These are phyloP conservation scores for Gastracanthus pulcherrimus DNA, from an alignment of 2,888 invertebrate species.

Conservation along the genomic window DNA sequence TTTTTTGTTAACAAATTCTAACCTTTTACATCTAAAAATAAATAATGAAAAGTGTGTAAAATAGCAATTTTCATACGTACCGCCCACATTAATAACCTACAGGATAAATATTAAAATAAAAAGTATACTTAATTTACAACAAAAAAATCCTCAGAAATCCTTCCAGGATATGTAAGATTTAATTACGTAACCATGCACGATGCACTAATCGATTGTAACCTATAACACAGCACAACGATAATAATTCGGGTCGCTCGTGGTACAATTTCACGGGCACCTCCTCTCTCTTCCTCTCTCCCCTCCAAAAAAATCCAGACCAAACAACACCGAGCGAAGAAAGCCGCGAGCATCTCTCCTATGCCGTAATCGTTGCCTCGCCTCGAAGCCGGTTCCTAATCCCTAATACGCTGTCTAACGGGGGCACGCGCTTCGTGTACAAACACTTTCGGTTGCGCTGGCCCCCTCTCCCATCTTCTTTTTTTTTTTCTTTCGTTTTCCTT, in stretches of 20 bases:
- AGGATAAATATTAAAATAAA: too few relatives aligned
- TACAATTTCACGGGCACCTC: neutral
- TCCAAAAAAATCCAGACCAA: neutral
- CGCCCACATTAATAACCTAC: too few relatives aligned
- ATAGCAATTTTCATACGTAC: too few relatives aligned
- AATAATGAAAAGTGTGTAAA: too few relatives aligned
- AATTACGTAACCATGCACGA: neutral
- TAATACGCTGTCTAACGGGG: constrained; percentile 54
- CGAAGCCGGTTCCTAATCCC: constrained; percentile 52
- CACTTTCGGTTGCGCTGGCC: constrained; percentile 62
- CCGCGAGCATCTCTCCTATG: constrained; percentile 13
- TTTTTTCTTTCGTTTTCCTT: neutral
- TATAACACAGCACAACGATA: neutral
- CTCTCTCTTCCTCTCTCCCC: neutral
- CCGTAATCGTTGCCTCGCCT: constrained; percentile 27
- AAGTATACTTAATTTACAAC: neutral
- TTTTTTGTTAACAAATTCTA: neutral
- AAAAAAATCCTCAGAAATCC: too few relatives aligned
- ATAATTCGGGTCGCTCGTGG: constrained; percentile 5
- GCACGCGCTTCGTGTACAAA: constrained; percentile 53
- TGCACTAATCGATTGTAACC: neutral
- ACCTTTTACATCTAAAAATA: too few relatives aligned
- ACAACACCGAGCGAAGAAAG: neutral
- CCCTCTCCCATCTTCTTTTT: constrained; percentile 13
- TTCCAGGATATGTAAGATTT: neutral